These are phyloP conservation scores for Toxotes lorentzi DNA, from an alignment of 2,797 vertebrate species.

Conservation along the genomic window DNA sequence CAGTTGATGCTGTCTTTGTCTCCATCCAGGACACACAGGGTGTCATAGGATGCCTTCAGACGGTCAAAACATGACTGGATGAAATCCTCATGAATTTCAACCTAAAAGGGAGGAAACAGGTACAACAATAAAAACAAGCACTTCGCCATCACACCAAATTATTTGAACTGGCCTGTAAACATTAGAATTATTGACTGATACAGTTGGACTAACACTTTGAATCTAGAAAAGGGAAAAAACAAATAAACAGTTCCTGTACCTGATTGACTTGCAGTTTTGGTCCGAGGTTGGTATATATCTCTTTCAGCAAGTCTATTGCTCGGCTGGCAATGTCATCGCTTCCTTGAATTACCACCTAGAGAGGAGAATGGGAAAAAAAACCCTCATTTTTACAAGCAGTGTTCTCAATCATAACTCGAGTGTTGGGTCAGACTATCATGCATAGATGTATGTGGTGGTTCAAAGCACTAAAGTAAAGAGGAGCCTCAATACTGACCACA, in stretches of 20 bases:
- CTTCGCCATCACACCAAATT: neutral
- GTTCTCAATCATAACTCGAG: neutral
- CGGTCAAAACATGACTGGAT: conserved; percentile 99
- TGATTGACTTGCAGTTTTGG: conserved; percentile 99
- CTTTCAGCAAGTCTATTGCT: conserved; percentile 99
- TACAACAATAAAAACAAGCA: neutral
- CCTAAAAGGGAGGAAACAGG: conserved; percentile 78
- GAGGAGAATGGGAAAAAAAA: neutral
- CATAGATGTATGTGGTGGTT: neutral
- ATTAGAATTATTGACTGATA: neutral
- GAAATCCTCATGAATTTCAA: conserved; percentile 99
- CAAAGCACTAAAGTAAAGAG: conserved; percentile 5
- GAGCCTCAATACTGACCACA: conserved; percentile 20
- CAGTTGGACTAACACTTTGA: neutral
- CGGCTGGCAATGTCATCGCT: conserved; percentile 97
- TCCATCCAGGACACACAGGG: conserved; percentile 97
- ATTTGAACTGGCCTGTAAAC: neutral
- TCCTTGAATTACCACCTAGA: conserved; percentile 98
- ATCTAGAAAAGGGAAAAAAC: neutral
- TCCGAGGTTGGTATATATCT: conserved; percentile 99
- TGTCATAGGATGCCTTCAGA: conserved; percentile 98
- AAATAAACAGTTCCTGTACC: conserved; percentile 78
- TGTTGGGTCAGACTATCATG: neutral
- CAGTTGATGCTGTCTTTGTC: conserved; percentile 99
- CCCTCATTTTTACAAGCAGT: neutral